Evolutionary conservation across 2,888 invertebrate species (phyloP).

Genomic region (Heliconius cydno): DNA sequence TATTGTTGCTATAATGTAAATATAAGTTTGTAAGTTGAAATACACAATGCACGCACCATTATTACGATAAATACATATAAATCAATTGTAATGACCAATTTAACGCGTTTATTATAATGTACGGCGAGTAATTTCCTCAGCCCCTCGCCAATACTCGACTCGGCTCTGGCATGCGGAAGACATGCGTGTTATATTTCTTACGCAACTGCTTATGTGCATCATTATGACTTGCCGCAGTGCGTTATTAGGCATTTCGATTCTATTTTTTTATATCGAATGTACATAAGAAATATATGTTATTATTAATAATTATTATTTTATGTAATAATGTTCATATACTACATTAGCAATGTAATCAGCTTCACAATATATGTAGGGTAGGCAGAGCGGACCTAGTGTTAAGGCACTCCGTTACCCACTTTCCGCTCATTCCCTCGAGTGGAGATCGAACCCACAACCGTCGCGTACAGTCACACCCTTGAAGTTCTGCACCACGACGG

Average conservation of each 20-base stretch:
- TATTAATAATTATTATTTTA: not conserved
- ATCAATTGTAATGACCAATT: conserved; percentile 12
- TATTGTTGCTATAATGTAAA: not conserved
- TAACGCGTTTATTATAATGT: conserved; percentile 24
- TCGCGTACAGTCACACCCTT: too few species aligned
- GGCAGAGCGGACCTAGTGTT: too few species aligned
- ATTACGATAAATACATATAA: conserved; percentile 12
- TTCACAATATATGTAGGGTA: too few species aligned
- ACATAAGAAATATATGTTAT: not conserved
- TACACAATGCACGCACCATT: not conserved
- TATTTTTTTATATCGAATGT: not conserved
- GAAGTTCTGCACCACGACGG: too few species aligned
- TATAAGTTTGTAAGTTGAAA: not conserved
- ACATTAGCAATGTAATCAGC: too few species aligned
- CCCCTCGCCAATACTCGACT: conserved; percentile 31
- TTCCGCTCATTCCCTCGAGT: too few species aligned
- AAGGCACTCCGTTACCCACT: too few species aligned
- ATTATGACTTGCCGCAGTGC: conserved; percentile 6
- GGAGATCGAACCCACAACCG: too few species aligned
- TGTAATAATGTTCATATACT: not conserved
- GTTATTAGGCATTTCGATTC: not conserved
- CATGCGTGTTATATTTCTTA: conserved; percentile 44
- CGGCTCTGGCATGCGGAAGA: conserved; percentile 55
- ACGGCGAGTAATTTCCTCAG: conserved; percentile 34
- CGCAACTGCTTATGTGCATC: conserved; percentile 27